Conservation (phyloP, 2,113 vertebrate genomes). For the Condylura cristata region DNA sequence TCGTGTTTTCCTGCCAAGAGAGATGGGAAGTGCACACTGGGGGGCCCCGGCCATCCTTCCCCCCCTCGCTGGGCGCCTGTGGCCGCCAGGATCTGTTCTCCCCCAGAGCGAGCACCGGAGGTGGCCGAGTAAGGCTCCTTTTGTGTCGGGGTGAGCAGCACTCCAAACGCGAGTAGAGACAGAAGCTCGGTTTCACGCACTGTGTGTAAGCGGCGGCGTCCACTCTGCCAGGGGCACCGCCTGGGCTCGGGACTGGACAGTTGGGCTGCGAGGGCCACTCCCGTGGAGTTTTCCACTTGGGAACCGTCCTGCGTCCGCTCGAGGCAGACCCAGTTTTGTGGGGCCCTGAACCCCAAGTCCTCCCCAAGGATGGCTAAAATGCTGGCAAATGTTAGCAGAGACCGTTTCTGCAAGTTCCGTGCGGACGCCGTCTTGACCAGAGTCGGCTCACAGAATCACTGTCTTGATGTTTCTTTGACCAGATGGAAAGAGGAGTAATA, state of each 20-base stretch:
- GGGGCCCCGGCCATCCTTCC: not conserved
- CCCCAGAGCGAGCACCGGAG: not conserved
- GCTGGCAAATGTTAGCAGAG: slow-evolving; percentile 78
- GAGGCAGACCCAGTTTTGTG: slow-evolving; percentile 61
- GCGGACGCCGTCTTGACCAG: slow-evolving; percentile 77
- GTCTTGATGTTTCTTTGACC: slow-evolving; percentile 45
- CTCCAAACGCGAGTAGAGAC: not conserved
- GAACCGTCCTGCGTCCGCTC: slow-evolving; percentile 74
- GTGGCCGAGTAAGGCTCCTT: not conserved
- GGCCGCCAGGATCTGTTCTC: not conserved
- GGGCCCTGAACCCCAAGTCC: slow-evolving; percentile 68
- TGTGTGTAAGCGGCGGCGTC: too few species aligned
- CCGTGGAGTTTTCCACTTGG: too few species aligned
- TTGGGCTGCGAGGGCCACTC: too few species aligned
- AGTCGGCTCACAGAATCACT: slow-evolving; percentile 79
- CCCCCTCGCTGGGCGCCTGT: not conserved
- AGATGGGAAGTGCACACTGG: not conserved
- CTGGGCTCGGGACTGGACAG: too few species aligned
- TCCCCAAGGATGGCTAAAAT: slow-evolving; percentile 82
- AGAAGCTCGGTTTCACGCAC: not conserved
- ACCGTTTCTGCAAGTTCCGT: slow-evolving; percentile 50
- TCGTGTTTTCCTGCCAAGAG: not conserved
- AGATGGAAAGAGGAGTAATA: slow-evolving; percentile 63
- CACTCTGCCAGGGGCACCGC: too few species aligned
- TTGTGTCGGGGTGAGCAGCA: not conserved